These are phyloP conservation scores for Anodontia alba DNA, from an alignment of 2,888 invertebrate genomes.

Conservation along the genomic window DNA sequence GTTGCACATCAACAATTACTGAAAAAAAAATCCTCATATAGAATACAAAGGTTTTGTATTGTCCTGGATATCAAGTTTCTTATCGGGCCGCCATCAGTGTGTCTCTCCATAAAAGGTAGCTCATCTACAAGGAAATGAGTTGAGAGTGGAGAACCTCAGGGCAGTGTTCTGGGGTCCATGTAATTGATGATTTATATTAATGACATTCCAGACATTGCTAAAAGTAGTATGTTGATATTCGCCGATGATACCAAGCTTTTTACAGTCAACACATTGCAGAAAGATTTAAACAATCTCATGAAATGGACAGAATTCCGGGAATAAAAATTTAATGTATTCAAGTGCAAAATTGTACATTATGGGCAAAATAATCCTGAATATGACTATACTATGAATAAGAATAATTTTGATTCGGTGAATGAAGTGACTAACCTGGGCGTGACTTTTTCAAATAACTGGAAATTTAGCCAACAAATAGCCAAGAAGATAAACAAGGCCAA, in stretches of 20 bases:
- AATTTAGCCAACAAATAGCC: constrained; percentile 27
- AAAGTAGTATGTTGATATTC: constrained; percentile 11
- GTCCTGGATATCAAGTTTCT: constrained; percentile 7
- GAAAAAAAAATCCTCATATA: constrained; percentile 22
- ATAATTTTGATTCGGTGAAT: not conserved
- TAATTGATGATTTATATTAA: constrained; percentile 20
- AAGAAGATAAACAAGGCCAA: constrained; percentile 37
- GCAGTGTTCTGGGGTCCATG: constrained; percentile 19
- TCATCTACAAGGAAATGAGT: constrained; percentile 4
- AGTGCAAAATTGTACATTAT: constrained; percentile 32
- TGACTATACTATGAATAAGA: constrained; percentile 24
- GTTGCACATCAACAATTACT: constrained; percentile 21
- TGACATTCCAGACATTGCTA: constrained; percentile 5
- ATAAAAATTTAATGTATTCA: constrained; percentile 23
- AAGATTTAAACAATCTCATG: constrained; percentile 5
- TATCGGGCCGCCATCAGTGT: constrained; percentile 3
- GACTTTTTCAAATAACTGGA: constrained; percentile 19
- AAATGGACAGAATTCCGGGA: constrained; percentile 23
- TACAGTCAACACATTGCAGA: not conserved
- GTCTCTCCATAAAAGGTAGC: constrained; percentile 21
- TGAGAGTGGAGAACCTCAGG: constrained; percentile 7
- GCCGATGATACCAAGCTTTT: constrained; percentile 25
- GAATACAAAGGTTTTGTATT: constrained; percentile 18
- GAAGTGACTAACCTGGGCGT: constrained; percentile 16
- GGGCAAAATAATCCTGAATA: constrained; percentile 18